Percentiles rank a stretch among this genome's conserved stretches.
phyloP scores from a whole-genome alignment of 2,113 vertebrate genomes.

The Hymenochirus boettgeri region DNA sequence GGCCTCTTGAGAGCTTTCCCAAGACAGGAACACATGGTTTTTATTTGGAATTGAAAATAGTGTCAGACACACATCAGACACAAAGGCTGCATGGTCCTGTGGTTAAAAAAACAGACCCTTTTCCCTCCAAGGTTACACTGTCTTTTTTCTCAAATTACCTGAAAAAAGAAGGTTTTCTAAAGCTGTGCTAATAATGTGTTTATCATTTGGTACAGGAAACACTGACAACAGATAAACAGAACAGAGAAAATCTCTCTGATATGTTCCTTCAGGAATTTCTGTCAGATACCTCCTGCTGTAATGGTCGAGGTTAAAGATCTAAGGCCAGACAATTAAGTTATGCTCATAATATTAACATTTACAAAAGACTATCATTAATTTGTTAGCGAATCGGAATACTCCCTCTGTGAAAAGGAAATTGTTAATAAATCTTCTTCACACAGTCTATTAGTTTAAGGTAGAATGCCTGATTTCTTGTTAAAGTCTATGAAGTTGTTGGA shows the following conservation, averaged over 20 bases:
- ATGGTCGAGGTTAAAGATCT: too few species aligned
- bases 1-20: conserved; percentile 30
- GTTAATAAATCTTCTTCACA: too few species aligned
- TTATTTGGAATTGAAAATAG: conserved; percentile 8
- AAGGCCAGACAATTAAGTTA: too few species aligned
- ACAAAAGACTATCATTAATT: too few species aligned
- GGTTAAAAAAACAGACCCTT: background rate
- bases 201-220: conserved; percentile 6
- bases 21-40: conserved; percentile 36
- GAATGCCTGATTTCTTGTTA: too few species aligned
- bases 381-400: too few species aligned
- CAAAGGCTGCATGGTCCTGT: conserved; percentile 18
- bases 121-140: background rate
- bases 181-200: background rate
- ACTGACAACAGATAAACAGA: conserved; percentile 7
- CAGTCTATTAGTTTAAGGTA: too few species aligned
- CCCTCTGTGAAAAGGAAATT: too few species aligned
- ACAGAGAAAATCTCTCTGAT: background rate
- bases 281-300: too few species aligned
- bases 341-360: too few species aligned
- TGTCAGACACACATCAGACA: conserved; percentile 14
- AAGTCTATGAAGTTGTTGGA: too few species aligned
- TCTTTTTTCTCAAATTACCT: background rate
- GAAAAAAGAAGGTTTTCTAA: background rate
- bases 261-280: too few species aligned